Evolutionary conservation across 2,797 vertebrate genomes (phyloP).

Genomic region (Falco naumanni): DNA sequence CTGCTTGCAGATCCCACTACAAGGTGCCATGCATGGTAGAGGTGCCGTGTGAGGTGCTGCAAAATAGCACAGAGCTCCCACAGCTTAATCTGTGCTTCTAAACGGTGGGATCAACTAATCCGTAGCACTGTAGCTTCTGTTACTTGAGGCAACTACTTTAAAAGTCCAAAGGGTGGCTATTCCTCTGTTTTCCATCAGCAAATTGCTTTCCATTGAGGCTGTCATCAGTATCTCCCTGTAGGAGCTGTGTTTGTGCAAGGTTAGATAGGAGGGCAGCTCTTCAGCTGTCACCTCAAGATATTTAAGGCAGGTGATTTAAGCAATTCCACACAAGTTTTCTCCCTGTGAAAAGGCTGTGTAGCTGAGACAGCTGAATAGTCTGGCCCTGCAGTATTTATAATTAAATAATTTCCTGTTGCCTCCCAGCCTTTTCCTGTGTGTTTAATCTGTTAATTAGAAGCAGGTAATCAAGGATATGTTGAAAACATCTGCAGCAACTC

Average conservation of each 20-base stretch:
- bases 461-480: constrained; percentile 7
- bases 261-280: background rate
- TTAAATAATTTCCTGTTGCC: constrained; percentile 30
- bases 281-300: background rate
- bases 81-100: background rate
- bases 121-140: background rate
- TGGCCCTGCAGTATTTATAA: constrained; percentile 5
- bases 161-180: background rate
- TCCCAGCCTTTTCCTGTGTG: constrained; percentile 1
- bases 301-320: background rate
- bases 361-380: background rate
- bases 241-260: background rate
- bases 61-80: background rate
- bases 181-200: background rate
- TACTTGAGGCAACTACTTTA: background rate
- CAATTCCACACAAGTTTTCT: background rate
- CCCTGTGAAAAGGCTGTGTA: background rate
- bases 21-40: background rate
- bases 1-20: background rate
- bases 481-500: constrained; percentile 20
- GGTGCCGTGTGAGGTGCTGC: background rate
- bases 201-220: background rate
- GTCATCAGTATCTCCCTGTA: background rate
- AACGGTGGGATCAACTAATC: background rate
- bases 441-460: constrained; percentile 60